Conservation (phyloP, 1,140 invertebrate genomes). For the Philopotamus ludificatus region DNA sequence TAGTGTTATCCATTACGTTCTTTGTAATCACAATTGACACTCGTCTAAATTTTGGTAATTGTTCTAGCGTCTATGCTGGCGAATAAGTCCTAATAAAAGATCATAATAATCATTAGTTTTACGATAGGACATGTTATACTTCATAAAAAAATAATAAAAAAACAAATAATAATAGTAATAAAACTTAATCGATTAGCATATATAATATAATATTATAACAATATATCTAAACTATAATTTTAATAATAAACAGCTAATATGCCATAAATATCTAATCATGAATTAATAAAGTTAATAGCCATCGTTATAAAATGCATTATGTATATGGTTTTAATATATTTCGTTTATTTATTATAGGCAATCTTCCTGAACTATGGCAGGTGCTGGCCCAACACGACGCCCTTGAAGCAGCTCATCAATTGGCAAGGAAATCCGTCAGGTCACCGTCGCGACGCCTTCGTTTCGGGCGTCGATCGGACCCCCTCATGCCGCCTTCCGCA, state of each 20-base stretch:
- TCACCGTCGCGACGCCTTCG: constrained; percentile 68
- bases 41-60: no score
- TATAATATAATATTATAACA: background rate
- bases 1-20: no score
- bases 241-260: background rate
- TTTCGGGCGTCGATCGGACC: constrained; percentile 70
- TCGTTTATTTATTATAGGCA: constrained; percentile 44
- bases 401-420: constrained; percentile 59
- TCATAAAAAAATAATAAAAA: no score
- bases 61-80: no score
- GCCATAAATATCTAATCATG: background rate
- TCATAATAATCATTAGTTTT: no score
- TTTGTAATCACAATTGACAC: no score
- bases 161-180: background rate
- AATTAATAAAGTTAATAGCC: no score
- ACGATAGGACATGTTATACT: no score
- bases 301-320: background rate
- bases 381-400: constrained; percentile 60
- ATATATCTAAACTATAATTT: background rate
- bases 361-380: constrained; percentile 58
- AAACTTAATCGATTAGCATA: background rate
- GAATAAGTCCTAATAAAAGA: no score
- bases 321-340: background rate
- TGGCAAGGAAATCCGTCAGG: constrained; percentile 69
- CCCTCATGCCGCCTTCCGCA: constrained; percentile 52